phyloP scores from a whole-genome alignment of 2,797 vertebrate genomes.

The Cryptoblepharus egeriae region DNA sequence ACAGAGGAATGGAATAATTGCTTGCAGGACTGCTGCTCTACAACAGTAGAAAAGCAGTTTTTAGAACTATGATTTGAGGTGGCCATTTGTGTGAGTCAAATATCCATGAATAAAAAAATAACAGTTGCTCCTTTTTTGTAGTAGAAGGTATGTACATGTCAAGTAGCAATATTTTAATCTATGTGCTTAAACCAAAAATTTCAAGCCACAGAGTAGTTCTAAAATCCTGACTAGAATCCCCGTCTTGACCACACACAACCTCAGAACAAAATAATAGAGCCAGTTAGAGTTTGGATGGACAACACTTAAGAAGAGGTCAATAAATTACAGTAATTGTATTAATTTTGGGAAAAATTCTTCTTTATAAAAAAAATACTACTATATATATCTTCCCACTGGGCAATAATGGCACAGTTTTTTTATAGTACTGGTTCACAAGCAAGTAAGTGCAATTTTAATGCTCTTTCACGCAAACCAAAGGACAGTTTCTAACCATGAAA shows the following conservation, averaged over 20 bases:
- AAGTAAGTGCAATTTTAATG: not conserved
- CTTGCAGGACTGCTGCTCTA: too few relatives aligned
- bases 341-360: not conserved
- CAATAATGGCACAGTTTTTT: conserved; percentile 31
- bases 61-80: too few relatives aligned
- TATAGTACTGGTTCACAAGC: not conserved
- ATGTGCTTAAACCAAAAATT: not conserved
- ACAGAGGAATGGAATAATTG: too few relatives aligned
- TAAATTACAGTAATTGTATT: not conserved
- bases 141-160: too few relatives aligned
- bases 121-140: too few relatives aligned
- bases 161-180: conserved; percentile 3
- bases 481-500: not conserved
- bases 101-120: too few relatives aligned
- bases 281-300: not conserved
- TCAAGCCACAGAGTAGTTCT: not conserved
- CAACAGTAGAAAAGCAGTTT: too few relatives aligned
- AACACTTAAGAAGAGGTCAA: conserved; percentile 7
- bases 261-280: not conserved
- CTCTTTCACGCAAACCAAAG: not conserved
- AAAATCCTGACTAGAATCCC: not conserved
- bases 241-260: too few relatives aligned
- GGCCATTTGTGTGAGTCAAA: too few relatives aligned
- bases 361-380: conserved; percentile 6
- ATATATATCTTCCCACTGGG: conserved; percentile 1